These are phyloP conservation scores for Psettodes erumei DNA, from an alignment of 2,113 vertebrate genomes.

Conservation along the genomic window DNA sequence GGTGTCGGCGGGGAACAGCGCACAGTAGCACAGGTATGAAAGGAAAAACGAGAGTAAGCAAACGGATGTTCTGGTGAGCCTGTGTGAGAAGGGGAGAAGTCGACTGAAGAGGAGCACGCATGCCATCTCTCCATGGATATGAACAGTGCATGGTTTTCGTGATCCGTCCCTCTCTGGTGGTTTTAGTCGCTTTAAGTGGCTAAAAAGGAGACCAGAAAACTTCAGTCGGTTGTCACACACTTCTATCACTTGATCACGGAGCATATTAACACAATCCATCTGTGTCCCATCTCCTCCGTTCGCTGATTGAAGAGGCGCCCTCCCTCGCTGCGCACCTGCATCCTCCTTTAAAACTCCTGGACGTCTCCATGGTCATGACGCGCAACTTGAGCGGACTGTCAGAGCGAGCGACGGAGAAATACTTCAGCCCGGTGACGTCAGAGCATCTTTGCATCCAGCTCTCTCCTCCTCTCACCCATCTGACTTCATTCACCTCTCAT, in stretches of 20 bases:
- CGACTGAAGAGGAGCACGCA: conserved; percentile 86
- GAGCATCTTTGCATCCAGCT: conserved; percentile 30
- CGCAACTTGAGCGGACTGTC: conserved; percentile 59
- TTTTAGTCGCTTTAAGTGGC: conserved; percentile 13
- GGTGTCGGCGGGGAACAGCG: conserved; percentile 83
- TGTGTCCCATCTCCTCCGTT: neutral
- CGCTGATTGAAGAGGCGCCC: neutral
- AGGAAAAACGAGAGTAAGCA: conserved; percentile 86
- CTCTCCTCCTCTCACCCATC: conserved; percentile 1
- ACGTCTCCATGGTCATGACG: conserved; percentile 41
- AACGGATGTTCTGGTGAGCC: conserved; percentile 85
- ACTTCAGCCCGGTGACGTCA: conserved; percentile 73
- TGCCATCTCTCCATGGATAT: conserved; percentile 89
- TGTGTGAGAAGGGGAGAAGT: conserved; percentile 83
- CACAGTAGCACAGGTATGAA: conserved; percentile 87
- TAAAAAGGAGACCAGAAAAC: conserved; percentile 6
- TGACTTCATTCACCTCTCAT: conserved; percentile 3
- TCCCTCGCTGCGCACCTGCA: conserved; percentile 2
- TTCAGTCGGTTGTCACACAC: conserved; percentile 4
- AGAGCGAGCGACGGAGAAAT: conserved; percentile 40
- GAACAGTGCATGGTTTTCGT: conserved; percentile 76
- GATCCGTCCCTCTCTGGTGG: conserved; percentile 38
- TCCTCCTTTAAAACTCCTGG: conserved; percentile 39
- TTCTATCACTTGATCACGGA: conserved; percentile 27
- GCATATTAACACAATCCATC: conserved; percentile 4